Conservation (phyloP, 2,888 invertebrate species). For the Yponomeuta cagnagella region DNA sequence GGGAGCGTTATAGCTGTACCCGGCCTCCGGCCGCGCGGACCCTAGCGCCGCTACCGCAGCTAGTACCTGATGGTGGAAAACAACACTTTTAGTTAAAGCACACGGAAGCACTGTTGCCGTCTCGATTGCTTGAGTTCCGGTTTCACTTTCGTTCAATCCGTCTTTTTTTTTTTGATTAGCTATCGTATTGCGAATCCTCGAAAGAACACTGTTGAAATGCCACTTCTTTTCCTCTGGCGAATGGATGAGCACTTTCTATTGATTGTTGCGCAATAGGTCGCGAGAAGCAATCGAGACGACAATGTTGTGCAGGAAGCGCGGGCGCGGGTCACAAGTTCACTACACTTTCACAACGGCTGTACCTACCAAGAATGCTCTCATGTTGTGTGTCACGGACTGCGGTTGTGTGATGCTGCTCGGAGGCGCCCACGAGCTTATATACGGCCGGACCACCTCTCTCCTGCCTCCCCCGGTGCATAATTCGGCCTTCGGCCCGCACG, state of each 20-base stretch:
- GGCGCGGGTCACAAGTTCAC: conserved; percentile 58
- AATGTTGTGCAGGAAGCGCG: conserved; percentile 13
- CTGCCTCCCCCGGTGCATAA: conserved; percentile 64
- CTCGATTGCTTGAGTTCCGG: conserved; percentile 25
- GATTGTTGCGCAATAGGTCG: neutral
- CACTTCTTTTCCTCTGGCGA: neutral
- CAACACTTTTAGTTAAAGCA: conserved; percentile 21
- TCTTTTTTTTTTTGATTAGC: neutral
- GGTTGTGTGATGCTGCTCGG: conserved; percentile 64
- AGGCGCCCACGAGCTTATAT: conserved; percentile 46
- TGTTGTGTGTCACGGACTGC: conserved; percentile 71
- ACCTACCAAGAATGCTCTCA: conserved; percentile 76
- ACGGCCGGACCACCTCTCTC: conserved; percentile 68
- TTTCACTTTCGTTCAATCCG: neutral
- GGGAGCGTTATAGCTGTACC: conserved; percentile 75
- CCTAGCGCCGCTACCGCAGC: conserved; percentile 74
- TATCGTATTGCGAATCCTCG: conserved; percentile 7
- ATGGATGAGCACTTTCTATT: conserved; percentile 9
- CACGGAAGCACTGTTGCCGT: conserved; percentile 30
- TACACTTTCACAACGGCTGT: conserved; percentile 63
- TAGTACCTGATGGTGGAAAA: conserved; percentile 56
- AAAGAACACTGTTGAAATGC: conserved; percentile 16
- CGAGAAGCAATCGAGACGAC: conserved; percentile 13
- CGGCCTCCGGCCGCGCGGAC: conserved; percentile 77
- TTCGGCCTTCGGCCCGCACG: conserved; percentile 70